Conservation (phyloP, 2,113 vertebrate genomes). For the Gasterosteus aculeatus region DNA sequence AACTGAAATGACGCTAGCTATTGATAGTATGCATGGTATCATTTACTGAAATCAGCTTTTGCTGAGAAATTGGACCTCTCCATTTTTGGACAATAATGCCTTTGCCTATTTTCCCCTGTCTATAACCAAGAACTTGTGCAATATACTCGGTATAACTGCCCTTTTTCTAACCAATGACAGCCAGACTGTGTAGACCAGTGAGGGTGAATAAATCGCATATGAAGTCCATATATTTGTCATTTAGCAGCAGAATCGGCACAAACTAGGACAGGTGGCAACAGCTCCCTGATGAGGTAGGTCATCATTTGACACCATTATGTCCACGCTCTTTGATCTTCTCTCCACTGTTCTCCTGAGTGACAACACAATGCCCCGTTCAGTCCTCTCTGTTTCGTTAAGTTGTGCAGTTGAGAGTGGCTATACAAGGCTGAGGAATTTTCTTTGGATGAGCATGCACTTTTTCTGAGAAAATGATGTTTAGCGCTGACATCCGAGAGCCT, state of each 20-base stretch:
- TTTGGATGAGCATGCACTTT: slow-evolving; percentile 58
- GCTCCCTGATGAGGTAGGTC: slow-evolving; percentile 28
- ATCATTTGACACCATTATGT: slow-evolving; percentile 45
- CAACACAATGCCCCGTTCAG: slow-evolving; percentile 56
- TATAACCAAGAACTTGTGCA: slow-evolving; percentile 18
- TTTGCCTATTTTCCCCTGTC: not conserved
- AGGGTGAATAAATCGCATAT: slow-evolving; percentile 9
- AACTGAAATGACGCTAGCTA: slow-evolving; percentile 42
- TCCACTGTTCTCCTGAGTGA: slow-evolving; percentile 46
- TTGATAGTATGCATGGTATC: slow-evolving; percentile 42
- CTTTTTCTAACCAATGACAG: slow-evolving; percentile 6
- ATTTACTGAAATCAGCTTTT: slow-evolving; percentile 28
- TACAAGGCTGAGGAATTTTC: slow-evolving; percentile 33
- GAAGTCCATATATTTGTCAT: slow-evolving; percentile 1
- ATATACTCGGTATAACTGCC: not conserved
- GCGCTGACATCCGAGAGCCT: slow-evolving; percentile 76
- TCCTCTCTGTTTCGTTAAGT: slow-evolving; percentile 45
- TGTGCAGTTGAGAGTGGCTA: slow-evolving; percentile 39
- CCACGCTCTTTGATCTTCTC: slow-evolving; percentile 59
- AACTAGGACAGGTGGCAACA: slow-evolving; percentile 11
- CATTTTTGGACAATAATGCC: slow-evolving; percentile 19
- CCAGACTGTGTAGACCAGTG: not conserved
- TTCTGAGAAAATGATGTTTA: slow-evolving; percentile 69
- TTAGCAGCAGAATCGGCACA: slow-evolving; percentile 18
- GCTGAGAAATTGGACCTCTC: slow-evolving; percentile 30